These are phyloP conservation scores for Limonius californicus DNA, from an alignment of 1,140 invertebrate species.

Conservation along the genomic window DNA sequence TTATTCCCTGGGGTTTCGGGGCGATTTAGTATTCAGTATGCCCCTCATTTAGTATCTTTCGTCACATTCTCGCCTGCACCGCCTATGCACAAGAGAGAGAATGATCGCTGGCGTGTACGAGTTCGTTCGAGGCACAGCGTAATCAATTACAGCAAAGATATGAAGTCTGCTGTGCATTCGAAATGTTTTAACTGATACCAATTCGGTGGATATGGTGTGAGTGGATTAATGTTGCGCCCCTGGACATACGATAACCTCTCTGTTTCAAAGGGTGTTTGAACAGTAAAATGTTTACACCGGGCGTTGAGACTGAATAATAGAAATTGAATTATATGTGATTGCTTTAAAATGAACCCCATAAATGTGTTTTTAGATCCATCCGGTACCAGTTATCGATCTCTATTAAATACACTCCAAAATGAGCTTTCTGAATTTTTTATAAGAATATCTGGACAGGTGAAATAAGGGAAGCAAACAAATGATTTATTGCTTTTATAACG, in stretches of 20 bases:
- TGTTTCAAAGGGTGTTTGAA: constrained; percentile 6
- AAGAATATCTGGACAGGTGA: no score
- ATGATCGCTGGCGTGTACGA: not conserved
- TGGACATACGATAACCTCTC: constrained; percentile 4
- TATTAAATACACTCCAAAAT: no score
- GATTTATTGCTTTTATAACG: no score
- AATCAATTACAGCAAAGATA: constrained; percentile 10
- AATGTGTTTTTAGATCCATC: no score
- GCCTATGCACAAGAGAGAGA: not conserved
- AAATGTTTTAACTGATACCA: constrained; percentile 8
- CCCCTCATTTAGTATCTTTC: not conserved
- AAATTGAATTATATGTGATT: not conserved
- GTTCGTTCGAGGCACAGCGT: not conserved
- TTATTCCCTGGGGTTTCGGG: not conserved
- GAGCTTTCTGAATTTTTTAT: no score
- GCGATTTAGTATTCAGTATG: not conserved
- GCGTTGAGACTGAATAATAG: not conserved
- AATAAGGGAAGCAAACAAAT: no score
- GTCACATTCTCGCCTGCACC: not conserved
- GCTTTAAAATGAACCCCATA: not conserved
- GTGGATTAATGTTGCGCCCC: constrained; percentile 10
- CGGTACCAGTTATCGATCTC: no score
- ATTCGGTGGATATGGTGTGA: constrained; percentile 8
- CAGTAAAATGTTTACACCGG: not conserved
- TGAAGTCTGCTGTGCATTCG: constrained; percentile 7